Percentiles rank a stretch among this genome's conserved stretches.
Evolutionary conservation across 2,113 vertebrate genomes (phyloP).

Genomic region (Scolopax mira): DNA sequence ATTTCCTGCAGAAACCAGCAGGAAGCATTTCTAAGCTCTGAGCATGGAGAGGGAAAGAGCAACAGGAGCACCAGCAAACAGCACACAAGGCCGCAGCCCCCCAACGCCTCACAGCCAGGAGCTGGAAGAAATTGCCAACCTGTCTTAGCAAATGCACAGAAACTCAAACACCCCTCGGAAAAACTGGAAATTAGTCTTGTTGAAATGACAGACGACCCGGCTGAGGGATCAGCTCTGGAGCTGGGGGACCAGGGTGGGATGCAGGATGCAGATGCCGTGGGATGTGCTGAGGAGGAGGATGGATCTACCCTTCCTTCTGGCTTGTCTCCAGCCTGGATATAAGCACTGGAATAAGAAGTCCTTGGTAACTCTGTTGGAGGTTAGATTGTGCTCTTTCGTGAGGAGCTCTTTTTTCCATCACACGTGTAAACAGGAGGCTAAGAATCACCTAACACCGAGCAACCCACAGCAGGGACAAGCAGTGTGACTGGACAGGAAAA

Average conservation of each 20-base stretch:
- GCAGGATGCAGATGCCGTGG: neutral
- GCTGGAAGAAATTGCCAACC: neutral
- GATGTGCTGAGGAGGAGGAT: neutral
- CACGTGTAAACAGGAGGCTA: neutral
- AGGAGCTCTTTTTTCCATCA: neutral
- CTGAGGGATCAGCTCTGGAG: neutral
- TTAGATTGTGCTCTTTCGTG: neutral
- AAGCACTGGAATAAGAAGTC: neutral
- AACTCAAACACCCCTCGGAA: neutral
- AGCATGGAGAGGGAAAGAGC: neutral
- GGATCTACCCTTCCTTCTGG: neutral
- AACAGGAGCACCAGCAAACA: neutral
- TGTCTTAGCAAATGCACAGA: accelerated
- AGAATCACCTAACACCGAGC: neutral
- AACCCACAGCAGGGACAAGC: neutral
- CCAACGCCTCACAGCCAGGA: neutral
- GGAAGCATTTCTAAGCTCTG: neutral
- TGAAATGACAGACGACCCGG: accelerated
- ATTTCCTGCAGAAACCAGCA: neutral
- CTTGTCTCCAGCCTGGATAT: neutral
- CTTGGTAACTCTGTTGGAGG: accelerated
- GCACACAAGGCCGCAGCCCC: neutral
- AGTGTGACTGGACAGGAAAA: neutral
- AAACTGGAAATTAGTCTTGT: neutral
- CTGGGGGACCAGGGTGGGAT: neutral